Conservation (phyloP, 1,140 invertebrate genomes). For the Catajapyx aquilonaris region DNA sequence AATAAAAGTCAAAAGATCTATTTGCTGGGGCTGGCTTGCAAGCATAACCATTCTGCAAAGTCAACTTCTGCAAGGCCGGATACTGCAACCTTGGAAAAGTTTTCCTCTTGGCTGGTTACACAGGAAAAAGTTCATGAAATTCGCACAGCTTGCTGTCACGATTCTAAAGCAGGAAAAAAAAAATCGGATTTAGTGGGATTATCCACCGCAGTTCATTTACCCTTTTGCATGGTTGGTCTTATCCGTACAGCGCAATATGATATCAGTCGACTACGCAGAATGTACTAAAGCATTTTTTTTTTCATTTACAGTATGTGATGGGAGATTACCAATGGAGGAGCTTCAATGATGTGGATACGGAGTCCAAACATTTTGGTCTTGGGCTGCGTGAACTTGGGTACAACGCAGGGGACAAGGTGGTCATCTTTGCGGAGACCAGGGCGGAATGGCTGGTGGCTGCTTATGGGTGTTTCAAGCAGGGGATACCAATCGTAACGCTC, state of each 20-base stretch:
- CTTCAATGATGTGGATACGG: conserved; percentile 52
- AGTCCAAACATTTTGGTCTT: conserved; percentile 51
- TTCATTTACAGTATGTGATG: conserved; percentile 51
- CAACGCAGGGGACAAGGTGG: conserved; percentile 35
- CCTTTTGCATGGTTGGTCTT: too few species aligned
- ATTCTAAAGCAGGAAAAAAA: not conserved
- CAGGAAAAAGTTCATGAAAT: not conserved
- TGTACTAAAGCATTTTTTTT: conserved; percentile 3
- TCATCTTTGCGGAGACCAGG: conserved; percentile 91
- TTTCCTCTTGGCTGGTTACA: not conserved
- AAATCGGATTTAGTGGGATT: too few species aligned
- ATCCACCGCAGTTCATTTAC: too few species aligned
- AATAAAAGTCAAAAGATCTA: too few species aligned
- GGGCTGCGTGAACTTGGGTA: conserved; percentile 41
- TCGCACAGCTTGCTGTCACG: not conserved
- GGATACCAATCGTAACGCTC: conserved; percentile 80
- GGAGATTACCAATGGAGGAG: conserved; percentile 84
- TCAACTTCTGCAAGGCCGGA: not conserved
- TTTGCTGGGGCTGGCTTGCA: not conserved
- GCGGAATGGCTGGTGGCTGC: conserved; percentile 93
- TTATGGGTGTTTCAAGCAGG: conserved; percentile 82
- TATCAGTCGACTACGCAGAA: not conserved
- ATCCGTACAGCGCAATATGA: not conserved
- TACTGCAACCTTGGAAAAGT: not conserved
- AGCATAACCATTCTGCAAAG: not conserved